Percentiles rank a stretch among this genome's conserved stretches.
These are phyloP conservation scores for Eremobia ochroleuca DNA, from an alignment of 2,888 invertebrate species.

Conservation along the genomic window DNA sequence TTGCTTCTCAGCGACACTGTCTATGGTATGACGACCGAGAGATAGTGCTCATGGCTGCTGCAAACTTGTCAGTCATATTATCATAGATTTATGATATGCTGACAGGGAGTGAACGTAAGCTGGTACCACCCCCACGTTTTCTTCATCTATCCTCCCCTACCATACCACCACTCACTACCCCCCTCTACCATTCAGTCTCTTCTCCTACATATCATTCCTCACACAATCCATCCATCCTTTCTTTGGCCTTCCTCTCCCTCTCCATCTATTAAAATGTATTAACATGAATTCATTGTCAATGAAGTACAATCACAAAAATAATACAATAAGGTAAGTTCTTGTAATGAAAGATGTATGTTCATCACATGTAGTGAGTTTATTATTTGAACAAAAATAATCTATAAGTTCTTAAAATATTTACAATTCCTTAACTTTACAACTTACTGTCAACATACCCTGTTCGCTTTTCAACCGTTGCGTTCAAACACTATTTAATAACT, in stretches of 20 bases:
- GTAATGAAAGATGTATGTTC: constrained; percentile 75
- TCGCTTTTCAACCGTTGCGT: constrained; percentile 90
- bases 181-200: too few species aligned
- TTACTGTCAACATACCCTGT: constrained; percentile 89
- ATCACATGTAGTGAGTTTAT: constrained; percentile 89
- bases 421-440: constrained; percentile 87
- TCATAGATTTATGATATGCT: not conserved
- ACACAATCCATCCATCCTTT: not conserved
- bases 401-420: constrained; percentile 88
- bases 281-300: not conserved
- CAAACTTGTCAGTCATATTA: not conserved
- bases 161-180: too few species aligned
- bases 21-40: not conserved
- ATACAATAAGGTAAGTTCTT: not conserved
- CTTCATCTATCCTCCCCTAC: too few species aligned
- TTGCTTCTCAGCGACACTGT: not conserved
- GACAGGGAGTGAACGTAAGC: not conserved
- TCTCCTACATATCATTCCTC: not conserved
- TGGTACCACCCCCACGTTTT: not conserved
- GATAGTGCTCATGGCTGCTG: not conserved
- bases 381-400: constrained; percentile 91
- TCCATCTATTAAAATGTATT: not conserved
- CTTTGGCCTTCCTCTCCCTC: not conserved
- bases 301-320: not conserved
- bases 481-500: constrained; percentile 73